Evolutionary conservation across 2,797 vertebrate genomes (phyloP).

Genomic region (Buceros bicornis): DNA sequence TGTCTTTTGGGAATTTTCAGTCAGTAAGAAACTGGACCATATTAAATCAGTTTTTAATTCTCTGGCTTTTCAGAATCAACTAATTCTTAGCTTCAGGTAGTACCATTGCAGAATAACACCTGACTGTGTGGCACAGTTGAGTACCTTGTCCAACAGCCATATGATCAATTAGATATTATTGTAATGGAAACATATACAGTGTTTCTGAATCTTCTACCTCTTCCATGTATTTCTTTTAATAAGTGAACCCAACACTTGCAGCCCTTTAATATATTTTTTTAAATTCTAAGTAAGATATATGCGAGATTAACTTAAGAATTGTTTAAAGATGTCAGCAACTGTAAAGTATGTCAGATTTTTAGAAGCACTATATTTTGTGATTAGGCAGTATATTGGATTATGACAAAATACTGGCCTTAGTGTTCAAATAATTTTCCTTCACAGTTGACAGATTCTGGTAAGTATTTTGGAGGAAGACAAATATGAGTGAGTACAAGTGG

Average conservation of each 20-base stretch:
- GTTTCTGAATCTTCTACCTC: slow-evolving; percentile 75
- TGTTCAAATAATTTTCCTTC: slow-evolving; percentile 21
- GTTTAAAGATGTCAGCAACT: slow-evolving; percentile 53
- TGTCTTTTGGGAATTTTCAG: not conserved
- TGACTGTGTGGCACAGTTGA: not conserved
- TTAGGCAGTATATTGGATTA: slow-evolving; percentile 40
- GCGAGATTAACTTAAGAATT: slow-evolving; percentile 57
- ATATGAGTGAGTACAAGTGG: not conserved
- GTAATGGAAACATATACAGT: slow-evolving; percentile 13
- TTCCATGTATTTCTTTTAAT: slow-evolving; percentile 57
- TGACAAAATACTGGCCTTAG: slow-evolving; percentile 38
- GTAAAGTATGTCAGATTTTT: slow-evolving; percentile 71
- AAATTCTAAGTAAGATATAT: slow-evolving; percentile 52
- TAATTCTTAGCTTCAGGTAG: not conserved
- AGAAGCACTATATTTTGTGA: slow-evolving; percentile 68
- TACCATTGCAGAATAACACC: not conserved
- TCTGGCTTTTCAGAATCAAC: not conserved
- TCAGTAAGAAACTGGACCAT: not conserved
- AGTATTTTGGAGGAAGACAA: slow-evolving; percentile 39
- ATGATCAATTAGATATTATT: slow-evolving; percentile 17
- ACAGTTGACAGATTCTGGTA: slow-evolving; percentile 50
- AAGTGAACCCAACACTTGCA: slow-evolving; percentile 30
- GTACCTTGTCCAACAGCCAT: not conserved
- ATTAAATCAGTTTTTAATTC: not conserved
- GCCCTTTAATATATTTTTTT: slow-evolving; percentile 69